Evolutionary conservation across 2,888 invertebrate genomes (phyloP), one percentile per base, ranked within the genome.

Genomic region (Spilarctia lutea): DNA sequence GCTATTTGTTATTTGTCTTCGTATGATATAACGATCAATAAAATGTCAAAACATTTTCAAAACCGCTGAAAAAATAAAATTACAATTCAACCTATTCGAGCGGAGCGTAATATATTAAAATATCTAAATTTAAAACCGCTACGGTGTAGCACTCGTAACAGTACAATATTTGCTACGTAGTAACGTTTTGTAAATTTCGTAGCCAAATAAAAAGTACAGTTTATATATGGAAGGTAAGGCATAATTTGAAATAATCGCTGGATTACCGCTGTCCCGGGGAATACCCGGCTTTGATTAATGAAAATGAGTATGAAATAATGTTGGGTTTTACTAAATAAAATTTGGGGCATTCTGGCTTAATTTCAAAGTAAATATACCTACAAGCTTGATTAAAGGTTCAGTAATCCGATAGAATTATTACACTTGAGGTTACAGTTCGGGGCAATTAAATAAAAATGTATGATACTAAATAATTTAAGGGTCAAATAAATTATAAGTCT

Each of bases 241-340:
- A 65, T 39, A 77, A 79, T 85, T 85, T 80, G 75, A 79, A 81
- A 79, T 83, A 82, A 80, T 80, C 74, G 68, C 71, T 56, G 75
- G 77, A 74, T 81, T 83, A 80, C 75, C 66, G 63, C 42, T 71
- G 70, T 72, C 76, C 78, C 68, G n/a, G 78, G 71, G 74, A 72
- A 68, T 75, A 30, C 68, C 65, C 20, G 65, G 75, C 77, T 82
- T 81, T 80, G 79, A 76, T 81, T 81, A 84, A 87, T 86, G 81
- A 83, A 83, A 81, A 73, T 74, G 71, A 75, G 72, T 42, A 73
- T 81, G 79, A 86, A 80, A 82, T 81, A 82, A 81, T 77, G 72
- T 71, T 72, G 30, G 77, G 18, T 75, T 79, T 56, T 72, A 69
- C 66, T 71, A 16, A 68, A 71, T 75, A 68, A 67, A 73, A 69